phyloP scores from a whole-genome alignment of 2,113 vertebrate genomes.

The Limanda limanda region DNA sequence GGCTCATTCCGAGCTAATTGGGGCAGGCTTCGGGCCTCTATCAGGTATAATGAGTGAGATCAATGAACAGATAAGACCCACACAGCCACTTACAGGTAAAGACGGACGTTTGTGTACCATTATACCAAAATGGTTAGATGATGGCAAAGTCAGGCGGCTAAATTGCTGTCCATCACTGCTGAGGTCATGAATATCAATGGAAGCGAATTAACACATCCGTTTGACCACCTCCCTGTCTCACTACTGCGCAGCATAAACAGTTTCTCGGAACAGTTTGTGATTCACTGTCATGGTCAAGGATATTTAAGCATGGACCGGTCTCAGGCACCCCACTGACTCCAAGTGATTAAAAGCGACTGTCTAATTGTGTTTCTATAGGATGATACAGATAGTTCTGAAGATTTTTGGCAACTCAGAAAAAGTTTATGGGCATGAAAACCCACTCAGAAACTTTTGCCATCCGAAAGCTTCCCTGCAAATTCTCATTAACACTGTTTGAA shows the following conservation, averaged over 20 bases:
- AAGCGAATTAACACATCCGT: background rate
- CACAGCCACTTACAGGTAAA: background rate
- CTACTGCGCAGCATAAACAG: constrained; percentile 6
- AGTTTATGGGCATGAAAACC: constrained; percentile 39
- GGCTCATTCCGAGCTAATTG: constrained; percentile 81
- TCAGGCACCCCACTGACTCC: constrained; percentile 16
- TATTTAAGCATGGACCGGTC: constrained; percentile 2
- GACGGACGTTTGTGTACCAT: background rate
- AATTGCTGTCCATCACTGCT: background rate
- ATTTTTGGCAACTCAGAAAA: constrained; percentile 39
- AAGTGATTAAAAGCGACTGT: constrained; percentile 60
- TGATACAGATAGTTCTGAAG: constrained; percentile 41
- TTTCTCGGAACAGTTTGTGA: background rate
- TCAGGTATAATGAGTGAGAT: constrained; percentile 77
- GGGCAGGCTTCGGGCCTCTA: constrained; percentile 69
- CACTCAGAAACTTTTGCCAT: constrained; percentile 54
- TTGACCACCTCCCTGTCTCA: background rate
- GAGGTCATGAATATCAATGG: background rate
- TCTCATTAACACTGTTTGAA: constrained; percentile 76
- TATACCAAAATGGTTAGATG: background rate
- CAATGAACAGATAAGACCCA: constrained; percentile 61
- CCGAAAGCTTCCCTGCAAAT: constrained; percentile 56
- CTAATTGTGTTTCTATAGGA: constrained; percentile 62
- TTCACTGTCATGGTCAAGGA: constrained; percentile 19
- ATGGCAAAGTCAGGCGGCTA: background rate